Conservation (phyloP, 2,113 vertebrate species). For the Caretta caretta region DNA sequence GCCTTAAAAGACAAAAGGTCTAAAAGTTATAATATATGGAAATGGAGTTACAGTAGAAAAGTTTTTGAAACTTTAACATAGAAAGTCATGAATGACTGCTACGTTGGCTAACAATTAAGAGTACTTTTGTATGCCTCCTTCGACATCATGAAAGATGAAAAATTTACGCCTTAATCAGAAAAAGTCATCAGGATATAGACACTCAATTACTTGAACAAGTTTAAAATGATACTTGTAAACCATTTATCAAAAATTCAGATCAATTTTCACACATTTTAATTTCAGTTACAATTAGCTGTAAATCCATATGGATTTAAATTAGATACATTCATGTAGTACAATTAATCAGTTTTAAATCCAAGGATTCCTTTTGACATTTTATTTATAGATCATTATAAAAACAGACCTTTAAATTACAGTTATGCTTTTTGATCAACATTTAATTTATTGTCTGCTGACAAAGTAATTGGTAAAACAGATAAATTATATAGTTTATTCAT, state of each 20-base stretch:
- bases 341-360: conserved; percentile 16
- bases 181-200: not conserved
- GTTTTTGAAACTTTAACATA: not conserved
- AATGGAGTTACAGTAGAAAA: not conserved
- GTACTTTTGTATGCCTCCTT: not conserved
- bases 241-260: conserved; percentile 41
- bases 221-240: conserved; percentile 27
- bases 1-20: not conserved
- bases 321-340: conserved; percentile 17
- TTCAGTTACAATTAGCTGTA: conserved; percentile 52
- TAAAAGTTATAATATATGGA: not conserved
- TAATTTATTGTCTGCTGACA: not conserved
- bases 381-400: conserved; percentile 5
- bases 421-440: conserved; percentile 6
- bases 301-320: conserved; percentile 25
- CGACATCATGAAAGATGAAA: conserved; percentile 11
- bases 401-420: not conserved
- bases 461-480: not conserved
- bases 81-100: not conserved
- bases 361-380: not conserved
- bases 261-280: conserved; percentile 51
- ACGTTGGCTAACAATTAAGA: conserved; percentile 18
- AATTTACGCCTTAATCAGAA: conserved; percentile 18
- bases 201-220: not conserved
- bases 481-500: conserved; percentile 9